phyloP scores from a whole-genome alignment of 37 sponge, comb jelly and placozoan genomes.

The Petrosia ficiformis region DNA sequence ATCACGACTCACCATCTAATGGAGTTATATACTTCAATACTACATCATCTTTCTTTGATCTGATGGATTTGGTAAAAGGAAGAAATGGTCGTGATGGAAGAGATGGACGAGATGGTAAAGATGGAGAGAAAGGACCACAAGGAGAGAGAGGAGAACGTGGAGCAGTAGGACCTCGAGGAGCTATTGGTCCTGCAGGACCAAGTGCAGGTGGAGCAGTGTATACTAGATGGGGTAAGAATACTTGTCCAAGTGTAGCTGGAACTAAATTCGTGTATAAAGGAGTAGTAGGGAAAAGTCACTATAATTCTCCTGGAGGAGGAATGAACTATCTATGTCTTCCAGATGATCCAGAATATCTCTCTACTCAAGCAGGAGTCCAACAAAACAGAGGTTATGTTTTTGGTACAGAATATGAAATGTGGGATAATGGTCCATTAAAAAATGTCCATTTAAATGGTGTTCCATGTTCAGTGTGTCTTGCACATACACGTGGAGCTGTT shows the following conservation, averaged over 20 bases:
- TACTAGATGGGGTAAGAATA: conserved; percentile 18
- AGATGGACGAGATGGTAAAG: neutral
- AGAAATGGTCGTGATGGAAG: conserved; percentile 13
- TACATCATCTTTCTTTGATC: too few relatives aligned
- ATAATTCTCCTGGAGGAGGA: conserved; percentile 21
- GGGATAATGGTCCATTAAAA: conserved; percentile 2
- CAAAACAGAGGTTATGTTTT: conserved; percentile 6
- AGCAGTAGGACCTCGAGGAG: neutral
- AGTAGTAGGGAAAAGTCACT: neutral
- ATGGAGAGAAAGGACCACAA: neutral
- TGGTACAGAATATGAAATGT: conserved; percentile 37
- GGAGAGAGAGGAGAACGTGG: conserved; percentile 18
- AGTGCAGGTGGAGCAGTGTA: conserved; percentile 9
- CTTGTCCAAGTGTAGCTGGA: conserved; percentile 17
- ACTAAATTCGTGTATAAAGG: conserved; percentile 14
- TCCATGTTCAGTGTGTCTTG: conserved; percentile 56
- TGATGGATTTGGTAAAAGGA: conserved; percentile 1
- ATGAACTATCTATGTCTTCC: too few relatives aligned
- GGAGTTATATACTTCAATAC: too few relatives aligned
- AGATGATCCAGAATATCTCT: conserved; percentile 15
- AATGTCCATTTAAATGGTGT: conserved; percentile 16
- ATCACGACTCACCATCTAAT: too few relatives aligned
- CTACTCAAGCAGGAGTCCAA: conserved; percentile 23
- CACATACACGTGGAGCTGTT: conserved; percentile 16
- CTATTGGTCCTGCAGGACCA: conserved; percentile 17